phyloP scores from a whole-genome alignment of 2,113 vertebrate species.

The Piprites chloris region DNA sequence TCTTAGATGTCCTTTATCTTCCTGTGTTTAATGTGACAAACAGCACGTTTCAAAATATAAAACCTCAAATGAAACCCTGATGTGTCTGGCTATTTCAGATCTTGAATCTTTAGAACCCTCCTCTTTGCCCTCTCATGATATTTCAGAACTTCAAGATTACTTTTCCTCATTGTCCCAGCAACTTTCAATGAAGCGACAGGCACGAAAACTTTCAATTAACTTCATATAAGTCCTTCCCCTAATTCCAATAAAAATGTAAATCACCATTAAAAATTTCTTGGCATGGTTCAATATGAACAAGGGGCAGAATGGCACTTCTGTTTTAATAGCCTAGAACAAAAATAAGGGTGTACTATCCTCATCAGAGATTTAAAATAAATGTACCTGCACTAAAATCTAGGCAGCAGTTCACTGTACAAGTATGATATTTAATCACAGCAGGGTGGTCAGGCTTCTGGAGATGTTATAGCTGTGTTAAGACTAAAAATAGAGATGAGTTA shows the following conservation, averaged over 20 bases:
- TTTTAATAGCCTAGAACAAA: slow-evolving; percentile 13
- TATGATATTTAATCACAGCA: slow-evolving; percentile 50
- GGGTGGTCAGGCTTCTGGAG: slow-evolving; percentile 16
- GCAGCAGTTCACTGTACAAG: slow-evolving; percentile 1
- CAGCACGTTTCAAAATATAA: not conserved
- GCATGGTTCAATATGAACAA: slow-evolving; percentile 11
- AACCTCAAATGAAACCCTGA: not conserved
- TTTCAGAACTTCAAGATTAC: not conserved
- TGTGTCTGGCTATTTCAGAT: not conserved
- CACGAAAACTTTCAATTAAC: slow-evolving; percentile 12
- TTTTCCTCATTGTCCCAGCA: not conserved
- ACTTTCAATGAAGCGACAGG: not conserved
- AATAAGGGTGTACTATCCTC: not conserved
- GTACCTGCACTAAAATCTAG: slow-evolving; percentile 6
- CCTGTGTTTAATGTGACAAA: not conserved
- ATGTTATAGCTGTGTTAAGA: not conserved
- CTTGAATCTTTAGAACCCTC: not conserved
- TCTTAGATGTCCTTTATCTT: not conserved
- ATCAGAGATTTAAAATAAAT: slow-evolving; percentile 7
- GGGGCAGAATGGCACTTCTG: not conserved
- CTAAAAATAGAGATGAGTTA: slow-evolving; percentile 52
- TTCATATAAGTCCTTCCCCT: not conserved
- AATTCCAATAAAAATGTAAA: slow-evolving; percentile 57
- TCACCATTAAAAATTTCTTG: slow-evolving; percentile 4
- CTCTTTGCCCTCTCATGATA: not conserved